Evolutionary conservation across 2,888 invertebrate species (phyloP).

Genomic region (Coronaproctus castanopsis): DNA sequence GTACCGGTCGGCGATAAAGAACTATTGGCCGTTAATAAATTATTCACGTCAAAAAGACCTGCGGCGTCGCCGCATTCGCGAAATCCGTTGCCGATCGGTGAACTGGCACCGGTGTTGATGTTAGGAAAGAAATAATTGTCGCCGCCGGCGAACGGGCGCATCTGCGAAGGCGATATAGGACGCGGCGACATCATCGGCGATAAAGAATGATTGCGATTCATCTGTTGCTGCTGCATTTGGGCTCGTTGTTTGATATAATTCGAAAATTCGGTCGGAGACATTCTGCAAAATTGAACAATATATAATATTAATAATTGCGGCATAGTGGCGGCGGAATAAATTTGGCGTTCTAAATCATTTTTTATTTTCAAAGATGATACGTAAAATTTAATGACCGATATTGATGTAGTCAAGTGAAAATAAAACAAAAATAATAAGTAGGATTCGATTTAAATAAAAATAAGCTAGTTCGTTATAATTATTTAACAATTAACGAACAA

Average conservation of each 20-base stretch:
- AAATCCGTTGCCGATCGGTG: background rate
- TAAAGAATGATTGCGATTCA: conserved; percentile 31
- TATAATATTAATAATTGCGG: too few relatives aligned
- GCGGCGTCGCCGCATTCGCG: conserved; percentile 9
- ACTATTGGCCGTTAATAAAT: conserved; percentile 13
- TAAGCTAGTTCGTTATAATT: too few relatives aligned
- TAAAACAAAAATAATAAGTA: too few relatives aligned
- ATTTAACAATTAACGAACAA: too few relatives aligned
- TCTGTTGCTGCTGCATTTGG: conserved; percentile 51
- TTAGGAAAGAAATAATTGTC: conserved; percentile 20
- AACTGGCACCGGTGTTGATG: conserved; percentile 14
- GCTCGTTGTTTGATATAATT: conserved; percentile 91
- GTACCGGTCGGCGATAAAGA: conserved; percentile 15
- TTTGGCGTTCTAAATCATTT: too few relatives aligned
- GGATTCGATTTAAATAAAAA: too few relatives aligned
- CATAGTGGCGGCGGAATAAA: too few relatives aligned
- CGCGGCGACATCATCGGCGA: conserved; percentile 36
- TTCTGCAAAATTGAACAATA: conserved; percentile 45
- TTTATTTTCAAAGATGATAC: too few relatives aligned
- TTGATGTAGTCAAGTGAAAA: too few relatives aligned
- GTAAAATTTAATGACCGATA: too few relatives aligned
- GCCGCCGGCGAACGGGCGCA: conserved; percentile 18
- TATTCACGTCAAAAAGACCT: too few relatives aligned
- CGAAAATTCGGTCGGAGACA: conserved; percentile 94
- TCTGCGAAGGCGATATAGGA: conserved; percentile 31